Base-by-base conservation (phyloP, 2,888 invertebrate species). In the Chloroclysta siterata region DNA sequence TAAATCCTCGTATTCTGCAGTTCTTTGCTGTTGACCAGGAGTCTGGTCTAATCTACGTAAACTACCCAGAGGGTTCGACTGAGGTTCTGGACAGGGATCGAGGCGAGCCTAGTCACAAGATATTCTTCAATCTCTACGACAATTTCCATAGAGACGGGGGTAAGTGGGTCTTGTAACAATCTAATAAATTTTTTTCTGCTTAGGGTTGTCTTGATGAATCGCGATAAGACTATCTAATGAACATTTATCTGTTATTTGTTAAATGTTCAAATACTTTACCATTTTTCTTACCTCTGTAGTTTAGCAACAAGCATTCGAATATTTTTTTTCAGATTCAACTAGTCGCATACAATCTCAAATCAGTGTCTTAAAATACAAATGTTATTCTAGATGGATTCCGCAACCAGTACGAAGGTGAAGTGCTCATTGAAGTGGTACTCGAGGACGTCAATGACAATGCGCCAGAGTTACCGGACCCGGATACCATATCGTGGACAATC, bases 361-460 rank as follows among this genome's bases (percentile, higher is more conserved):
- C 3, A 22, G 3, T 22, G 22, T 22, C 22, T 22, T 22, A 22
- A 22, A 22, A 22, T 22, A 22, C 22, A 11, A 39, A n/a, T n/a
- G 4, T 14, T 10, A 42, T 68, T 66, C n/a, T 76, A 93, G 92
- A 89, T 65, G 90, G 90, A 4, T 84, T 86, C 69, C 82, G 85
- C 17, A 90, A 92, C 69, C 84, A 82, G 55, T 79, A 79, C 36
- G 64, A 63, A n/a, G 41, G 52, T 5, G 56, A 58, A 11, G 52
- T 64, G 10, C 53, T 83, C 51, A 80, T 95, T 33, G 79, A 79
- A 15, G 90, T 95, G 1, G 83, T 91, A 0, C 81, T 95, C 7
- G 68, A 86, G 29, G 95, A 95, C 73, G 93, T 95, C 2, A 95
- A 95, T 73, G 94, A 95, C 79, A 94, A 95, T 66, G 89, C 90